Percentiles rank a stretch among this genome's conserved stretches.
Conservation (phyloP, 2,113 vertebrate genomes). For the Heterotilapia buettikoferi region DNA sequence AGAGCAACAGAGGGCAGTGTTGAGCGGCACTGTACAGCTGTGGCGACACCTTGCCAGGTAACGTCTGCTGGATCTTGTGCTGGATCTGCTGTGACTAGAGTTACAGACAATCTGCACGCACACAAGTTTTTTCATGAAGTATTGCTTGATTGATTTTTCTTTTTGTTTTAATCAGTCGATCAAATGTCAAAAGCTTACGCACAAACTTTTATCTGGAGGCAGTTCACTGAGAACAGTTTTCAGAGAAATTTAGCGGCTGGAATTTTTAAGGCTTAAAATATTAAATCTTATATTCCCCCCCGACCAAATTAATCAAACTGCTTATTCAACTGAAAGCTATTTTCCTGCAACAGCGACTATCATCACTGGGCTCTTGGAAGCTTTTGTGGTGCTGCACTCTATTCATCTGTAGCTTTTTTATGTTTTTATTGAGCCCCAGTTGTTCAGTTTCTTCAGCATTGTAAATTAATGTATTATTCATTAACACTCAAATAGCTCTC, state of each 20-base stretch:
- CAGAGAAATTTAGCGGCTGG: background rate
- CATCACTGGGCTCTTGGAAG: background rate
- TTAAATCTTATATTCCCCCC: background rate
- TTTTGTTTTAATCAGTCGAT: background rate
- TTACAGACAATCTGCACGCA: background rate
- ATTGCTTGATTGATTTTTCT: background rate
- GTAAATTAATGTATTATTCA: constrained; percentile 14
- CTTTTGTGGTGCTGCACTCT: background rate
- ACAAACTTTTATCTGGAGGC: background rate
- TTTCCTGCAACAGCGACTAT: background rate
- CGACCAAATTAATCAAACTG: background rate
- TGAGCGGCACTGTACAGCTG: constrained; percentile 44
- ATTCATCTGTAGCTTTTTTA: background rate
- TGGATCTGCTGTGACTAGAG: background rate
- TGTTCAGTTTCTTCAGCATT: background rate
- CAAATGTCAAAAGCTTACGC: background rate
- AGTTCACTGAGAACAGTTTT: background rate
- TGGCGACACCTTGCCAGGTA: constrained; percentile 39
- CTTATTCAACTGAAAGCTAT: background rate
- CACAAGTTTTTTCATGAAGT: background rate
- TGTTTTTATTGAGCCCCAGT: background rate
- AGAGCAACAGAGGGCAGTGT: constrained; percentile 71
- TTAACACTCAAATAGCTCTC: constrained; percentile 1
- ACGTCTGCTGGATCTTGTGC: background rate
- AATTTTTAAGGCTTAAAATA: background rate